Percentiles rank a stretch among this genome's conserved stretches.
These are phyloP conservation scores for Diabrotica virgifera DNA, from an alignment of 1,140 invertebrate genomes.

Conservation along the genomic window DNA sequence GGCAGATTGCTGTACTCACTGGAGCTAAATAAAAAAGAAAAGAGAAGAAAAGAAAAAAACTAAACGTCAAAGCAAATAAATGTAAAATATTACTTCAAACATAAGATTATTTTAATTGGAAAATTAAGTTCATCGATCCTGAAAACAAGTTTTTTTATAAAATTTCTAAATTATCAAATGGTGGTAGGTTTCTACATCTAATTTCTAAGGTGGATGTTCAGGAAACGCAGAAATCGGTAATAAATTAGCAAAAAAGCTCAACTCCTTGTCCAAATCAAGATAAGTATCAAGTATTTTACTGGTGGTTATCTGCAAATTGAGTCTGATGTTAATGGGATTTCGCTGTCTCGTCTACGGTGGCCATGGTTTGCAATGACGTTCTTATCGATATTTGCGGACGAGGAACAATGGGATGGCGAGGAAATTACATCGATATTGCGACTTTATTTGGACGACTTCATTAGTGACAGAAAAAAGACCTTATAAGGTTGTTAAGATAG, in stretches of 20 bases:
- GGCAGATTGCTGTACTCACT: no score
- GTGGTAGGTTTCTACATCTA: no score
- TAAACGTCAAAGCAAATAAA: no score
- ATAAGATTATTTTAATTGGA: no score
- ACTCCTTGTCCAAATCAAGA: not conserved
- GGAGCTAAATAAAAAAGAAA: no score
- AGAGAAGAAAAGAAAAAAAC: no score
- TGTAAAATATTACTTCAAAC: no score
- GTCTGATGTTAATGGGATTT: constrained; percentile 2
- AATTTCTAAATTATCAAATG: no score
- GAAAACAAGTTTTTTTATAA: no score
- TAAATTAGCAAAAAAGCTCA: constrained; percentile 3
- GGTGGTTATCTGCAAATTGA: not conserved
- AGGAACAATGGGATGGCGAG: not conserved
- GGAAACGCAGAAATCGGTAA: not conserved
- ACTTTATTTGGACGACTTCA: constrained; percentile 1
- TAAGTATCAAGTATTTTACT: not conserved
- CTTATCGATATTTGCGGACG: constrained; percentile 1
- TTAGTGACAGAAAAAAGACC: constrained; percentile 1
- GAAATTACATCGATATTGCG: constrained; percentile 2
- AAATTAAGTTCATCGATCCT: no score
- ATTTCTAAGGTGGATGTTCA: not conserved
- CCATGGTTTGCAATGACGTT: not conserved
- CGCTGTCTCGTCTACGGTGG: not conserved
- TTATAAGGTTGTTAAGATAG: constrained; percentile 1